phyloP scores from a whole-genome alignment of 2,888 invertebrate genomes.

The Zele albiditarsus region DNA sequence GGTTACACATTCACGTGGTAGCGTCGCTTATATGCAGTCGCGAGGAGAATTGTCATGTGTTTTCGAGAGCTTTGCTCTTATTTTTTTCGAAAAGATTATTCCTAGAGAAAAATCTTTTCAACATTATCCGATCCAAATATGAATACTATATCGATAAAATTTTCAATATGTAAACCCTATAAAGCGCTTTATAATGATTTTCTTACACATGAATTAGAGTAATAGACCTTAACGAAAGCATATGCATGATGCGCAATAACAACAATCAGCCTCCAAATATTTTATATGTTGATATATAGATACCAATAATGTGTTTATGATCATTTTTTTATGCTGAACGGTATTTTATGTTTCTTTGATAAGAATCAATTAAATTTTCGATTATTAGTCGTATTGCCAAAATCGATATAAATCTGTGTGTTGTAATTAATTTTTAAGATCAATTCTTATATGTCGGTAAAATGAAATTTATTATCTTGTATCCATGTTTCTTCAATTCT shows the following conservation, averaged over 20 bases:
- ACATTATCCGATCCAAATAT: slow-evolving; percentile 23
- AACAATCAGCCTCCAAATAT: slow-evolving; percentile 56
- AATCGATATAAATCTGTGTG: not conserved
- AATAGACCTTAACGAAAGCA: slow-evolving; percentile 46
- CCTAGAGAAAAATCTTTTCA: slow-evolving; percentile 2
- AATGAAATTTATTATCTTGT: slow-evolving; percentile 5
- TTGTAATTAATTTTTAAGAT: not conserved
- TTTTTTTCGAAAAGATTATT: not conserved
- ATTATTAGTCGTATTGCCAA: not conserved
- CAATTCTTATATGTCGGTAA: slow-evolving; percentile 22
- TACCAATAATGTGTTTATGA: slow-evolving; percentile 40
- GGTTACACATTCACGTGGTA: not conserved
- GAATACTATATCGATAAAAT: slow-evolving; percentile 24
- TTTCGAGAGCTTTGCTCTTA: not conserved
- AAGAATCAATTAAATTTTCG: not conserved
- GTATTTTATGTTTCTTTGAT: not conserved
- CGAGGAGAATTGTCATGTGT: not conserved
- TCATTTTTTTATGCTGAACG: slow-evolving; percentile 20
- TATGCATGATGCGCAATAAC: slow-evolving; percentile 48
- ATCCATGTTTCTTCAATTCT: not conserved
- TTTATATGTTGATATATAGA: slow-evolving; percentile 46
- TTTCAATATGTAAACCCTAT: slow-evolving; percentile 33
- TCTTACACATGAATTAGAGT: slow-evolving; percentile 41
- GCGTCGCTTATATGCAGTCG: not conserved
- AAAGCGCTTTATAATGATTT: slow-evolving; percentile 39